These are phyloP conservation scores for Melolontha melolontha DNA, from an alignment of 2,888 invertebrate species.

Conservation along the genomic window DNA sequence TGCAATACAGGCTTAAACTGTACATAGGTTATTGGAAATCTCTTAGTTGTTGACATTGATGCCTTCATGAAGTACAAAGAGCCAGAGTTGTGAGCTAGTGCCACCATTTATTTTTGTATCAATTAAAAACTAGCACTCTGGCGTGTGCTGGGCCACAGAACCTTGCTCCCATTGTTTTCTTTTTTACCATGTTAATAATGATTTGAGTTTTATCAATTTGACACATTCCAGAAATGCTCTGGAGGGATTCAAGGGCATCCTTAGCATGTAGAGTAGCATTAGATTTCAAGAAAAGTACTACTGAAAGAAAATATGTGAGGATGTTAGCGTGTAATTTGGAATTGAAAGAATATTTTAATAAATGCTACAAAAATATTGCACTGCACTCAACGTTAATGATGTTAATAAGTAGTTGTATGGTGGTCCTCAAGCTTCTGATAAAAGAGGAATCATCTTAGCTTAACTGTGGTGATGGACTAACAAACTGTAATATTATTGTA, in stretches of 20 bases:
- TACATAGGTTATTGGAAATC: conserved; percentile 59
- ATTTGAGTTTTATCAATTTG: conserved; percentile 54
- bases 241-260: conserved; percentile 68
- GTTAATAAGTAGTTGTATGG: conserved; percentile 41
- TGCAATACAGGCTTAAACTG: conserved; percentile 62
- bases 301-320: conserved; percentile 40
- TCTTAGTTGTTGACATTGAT: conserved; percentile 64
- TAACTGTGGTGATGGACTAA: conserved; percentile 66
- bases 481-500: conserved; percentile 62
- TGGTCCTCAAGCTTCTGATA: neutral
- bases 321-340: conserved; percentile 17
- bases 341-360: conserved; percentile 8
- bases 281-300: conserved; percentile 22
- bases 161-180: conserved; percentile 55
- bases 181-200: conserved; percentile 52
- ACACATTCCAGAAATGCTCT: conserved; percentile 67
- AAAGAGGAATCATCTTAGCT: conserved; percentile 56
- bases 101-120: conserved; percentile 60
- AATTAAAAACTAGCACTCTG: conserved; percentile 49
- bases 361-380: conserved; percentile 46
- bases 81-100: conserved; percentile 58
- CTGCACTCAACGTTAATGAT: conserved; percentile 50
- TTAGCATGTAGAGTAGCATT: conserved; percentile 57
- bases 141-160: conserved; percentile 58
- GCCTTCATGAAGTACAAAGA: conserved; percentile 67